These are phyloP conservation scores for Pangasius larnaudii DNA, from an alignment of 2,797 vertebrate genomes.

Conservation along the genomic window DNA sequence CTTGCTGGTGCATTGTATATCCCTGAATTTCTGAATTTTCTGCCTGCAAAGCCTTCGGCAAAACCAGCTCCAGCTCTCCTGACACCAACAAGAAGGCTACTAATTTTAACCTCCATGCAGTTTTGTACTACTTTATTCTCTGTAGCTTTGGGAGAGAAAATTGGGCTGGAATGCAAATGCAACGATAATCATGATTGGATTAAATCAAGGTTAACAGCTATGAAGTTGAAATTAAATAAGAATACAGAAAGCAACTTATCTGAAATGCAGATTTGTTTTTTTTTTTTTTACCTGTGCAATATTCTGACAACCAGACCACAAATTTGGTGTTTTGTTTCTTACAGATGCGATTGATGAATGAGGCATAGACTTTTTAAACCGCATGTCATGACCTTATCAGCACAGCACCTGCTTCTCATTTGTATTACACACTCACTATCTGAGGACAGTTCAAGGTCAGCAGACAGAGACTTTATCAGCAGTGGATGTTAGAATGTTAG, in stretches of 20 bases:
- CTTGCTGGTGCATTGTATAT: not conserved
- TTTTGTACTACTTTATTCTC: slow-evolving; percentile 16
- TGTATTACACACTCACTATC: slow-evolving; percentile 23
- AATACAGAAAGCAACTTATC: slow-evolving; percentile 23
- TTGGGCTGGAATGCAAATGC: slow-evolving; percentile 25
- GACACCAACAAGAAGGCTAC: not conserved
- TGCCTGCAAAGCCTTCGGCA: slow-evolving; percentile 33
- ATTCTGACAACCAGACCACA: not conserved
- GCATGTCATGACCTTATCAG: slow-evolving; percentile 32
- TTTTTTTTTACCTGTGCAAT: no score
- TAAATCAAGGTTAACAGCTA: slow-evolving; percentile 20
- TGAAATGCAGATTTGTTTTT: slow-evolving; percentile 16
- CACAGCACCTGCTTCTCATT: slow-evolving; percentile 43
- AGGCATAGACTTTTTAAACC: not conserved
- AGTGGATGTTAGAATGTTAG: slow-evolving; percentile 13
- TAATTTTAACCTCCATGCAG: slow-evolving; percentile 24
- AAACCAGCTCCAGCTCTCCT: slow-evolving; percentile 44
- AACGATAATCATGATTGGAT: not conserved
- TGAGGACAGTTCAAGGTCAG: slow-evolving; percentile 38
- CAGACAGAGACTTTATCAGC: slow-evolving; percentile 38
- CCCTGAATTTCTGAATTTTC: not conserved
- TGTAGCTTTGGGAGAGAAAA: slow-evolving; percentile 19
- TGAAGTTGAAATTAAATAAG: not conserved
- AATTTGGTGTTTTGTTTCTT: not conserved
- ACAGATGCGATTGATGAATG: slow-evolving; percentile 18